Evolutionary conservation across 2,888 invertebrate genomes (phyloP), one percentile per base, ranked within the genome.

Genomic region (Caenorhabditis becei): DNA sequence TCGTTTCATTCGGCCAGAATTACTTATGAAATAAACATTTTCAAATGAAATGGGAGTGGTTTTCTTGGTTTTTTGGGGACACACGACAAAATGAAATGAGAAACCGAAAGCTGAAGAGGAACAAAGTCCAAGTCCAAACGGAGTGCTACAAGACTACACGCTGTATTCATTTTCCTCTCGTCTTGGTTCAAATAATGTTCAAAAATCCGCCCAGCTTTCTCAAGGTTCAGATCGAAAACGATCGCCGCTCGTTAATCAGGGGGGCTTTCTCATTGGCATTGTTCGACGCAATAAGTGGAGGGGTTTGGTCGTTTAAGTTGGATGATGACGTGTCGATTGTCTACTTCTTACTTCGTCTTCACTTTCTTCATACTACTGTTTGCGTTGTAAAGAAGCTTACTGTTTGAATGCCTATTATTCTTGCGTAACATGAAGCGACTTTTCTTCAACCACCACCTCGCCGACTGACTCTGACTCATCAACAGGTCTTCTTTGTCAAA

Each of bases 351-450:
- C 65, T 74, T 75, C 59, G 59, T 75, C 58, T 75, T 75, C 75
- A 61, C 75, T 75, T 75, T 75, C 75, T 75, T 66, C 66, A 65
- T 66, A 65, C 74, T 65, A 65, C 63, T 51, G 71, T 63, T 37
- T 54, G 35, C 62, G 62, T 11, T 75, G 75, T 75, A 75, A 75
- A 75, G 75, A 37, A 75, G 75, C 75, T 75, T 75, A 75, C 75
- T 75, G 75, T 75, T 75, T 66, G 75, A 75, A 75, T 75, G 75
- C 59, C 75, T 66, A 66, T 75, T 75, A 75, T 75, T 75, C 66
- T 75, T 75, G 65, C 75, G 75, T 75, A 75, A 75, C 66, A 75
- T 54, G 62, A 44, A 62, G 54, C 66, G 66, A 66, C 51, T 71
- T 71, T 61, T 62, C 53, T 37, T 32, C 24, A 2, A 70, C n/a